These are phyloP conservation scores for Teleopsis dalmanni DNA, from an alignment of 1,140 invertebrate genomes.

Conservation along the genomic window DNA sequence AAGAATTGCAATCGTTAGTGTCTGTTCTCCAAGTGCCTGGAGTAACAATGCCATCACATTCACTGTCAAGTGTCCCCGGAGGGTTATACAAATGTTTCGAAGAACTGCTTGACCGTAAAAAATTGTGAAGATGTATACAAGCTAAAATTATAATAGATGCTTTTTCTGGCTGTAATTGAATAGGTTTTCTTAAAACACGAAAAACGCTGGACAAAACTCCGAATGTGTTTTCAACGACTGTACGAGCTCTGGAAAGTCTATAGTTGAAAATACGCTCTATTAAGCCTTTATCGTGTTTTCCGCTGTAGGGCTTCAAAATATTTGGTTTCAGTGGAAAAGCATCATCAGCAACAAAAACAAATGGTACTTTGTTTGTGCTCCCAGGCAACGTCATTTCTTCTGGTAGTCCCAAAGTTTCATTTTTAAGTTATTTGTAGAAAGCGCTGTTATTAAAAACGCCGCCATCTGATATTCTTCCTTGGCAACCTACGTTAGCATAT, in stretches of 20 bases:
- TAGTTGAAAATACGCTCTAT: slow-evolving; percentile 46
- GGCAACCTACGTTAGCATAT: slow-evolving; percentile 29
- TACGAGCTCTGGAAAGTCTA: slow-evolving; percentile 32
- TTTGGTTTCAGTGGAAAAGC: slow-evolving; percentile 31
- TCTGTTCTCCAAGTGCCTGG: too few relatives aligned
- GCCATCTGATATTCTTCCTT: slow-evolving; percentile 35
- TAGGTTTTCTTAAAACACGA: slow-evolving; percentile 38
- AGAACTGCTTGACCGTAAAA: background rate
- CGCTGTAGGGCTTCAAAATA: slow-evolving; percentile 35
- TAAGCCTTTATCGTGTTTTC: slow-evolving; percentile 15
- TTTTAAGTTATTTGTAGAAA: slow-evolving; percentile 15
- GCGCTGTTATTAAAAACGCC: slow-evolving; percentile 26
- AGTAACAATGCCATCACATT: too few relatives aligned
- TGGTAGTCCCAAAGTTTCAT: slow-evolving; percentile 20
- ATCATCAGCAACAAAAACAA: slow-evolving; percentile 44
- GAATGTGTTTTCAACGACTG: slow-evolving; percentile 45
- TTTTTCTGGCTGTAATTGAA: slow-evolving; percentile 14
- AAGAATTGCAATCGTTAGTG: too few relatives aligned
- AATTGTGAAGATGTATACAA: slow-evolving; percentile 8
- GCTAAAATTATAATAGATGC: background rate
- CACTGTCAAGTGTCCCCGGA: too few relatives aligned
- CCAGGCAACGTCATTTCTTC: slow-evolving; percentile 18
- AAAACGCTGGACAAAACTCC: slow-evolving; percentile 46
- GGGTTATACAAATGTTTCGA: background rate
- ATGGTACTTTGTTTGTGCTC: slow-evolving; percentile 14